phyloP scores from a whole-genome alignment of 1,140 invertebrate genomes.

The Agrypnia vestita region DNA sequence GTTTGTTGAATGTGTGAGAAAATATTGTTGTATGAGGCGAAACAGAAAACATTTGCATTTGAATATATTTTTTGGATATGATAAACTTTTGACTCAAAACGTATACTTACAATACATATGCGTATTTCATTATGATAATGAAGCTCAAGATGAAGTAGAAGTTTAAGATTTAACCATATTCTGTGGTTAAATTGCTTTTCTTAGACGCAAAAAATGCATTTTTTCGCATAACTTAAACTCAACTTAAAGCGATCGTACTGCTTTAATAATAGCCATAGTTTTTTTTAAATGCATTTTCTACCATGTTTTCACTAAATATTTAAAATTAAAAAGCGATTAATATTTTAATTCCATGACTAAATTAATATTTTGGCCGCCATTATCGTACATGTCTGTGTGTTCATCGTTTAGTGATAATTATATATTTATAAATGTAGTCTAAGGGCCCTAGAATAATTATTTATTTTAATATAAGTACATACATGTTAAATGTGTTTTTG shows the following conservation, averaged over 20 bases:
- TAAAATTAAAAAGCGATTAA: too few species aligned
- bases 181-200: too few species aligned
- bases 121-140: too few species aligned
- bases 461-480: constrained; percentile 30
- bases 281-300: too few species aligned
- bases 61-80: not conserved
- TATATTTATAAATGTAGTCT: not conserved
- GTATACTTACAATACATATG: not conserved
- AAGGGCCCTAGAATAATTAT: constrained; percentile 37
- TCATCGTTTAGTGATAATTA: constrained; percentile 25
- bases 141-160: too few species aligned
- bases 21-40: not conserved
- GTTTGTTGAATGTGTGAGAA: constrained; percentile 10
- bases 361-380: not conserved
- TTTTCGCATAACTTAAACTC: too few species aligned
- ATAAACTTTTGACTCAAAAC: not conserved
- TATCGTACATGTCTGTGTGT: constrained; percentile 17
- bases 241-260: too few species aligned
- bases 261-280: too few species aligned
- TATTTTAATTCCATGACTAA: not conserved
- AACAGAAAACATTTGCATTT: not conserved
- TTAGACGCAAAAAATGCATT: too few species aligned
- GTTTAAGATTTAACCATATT: not conserved
- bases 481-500: constrained; percentile 22
- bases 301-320: too few species aligned